Base-by-base conservation (phyloP, 2,113 vertebrate genomes). In the Turnix velox region DNA sequence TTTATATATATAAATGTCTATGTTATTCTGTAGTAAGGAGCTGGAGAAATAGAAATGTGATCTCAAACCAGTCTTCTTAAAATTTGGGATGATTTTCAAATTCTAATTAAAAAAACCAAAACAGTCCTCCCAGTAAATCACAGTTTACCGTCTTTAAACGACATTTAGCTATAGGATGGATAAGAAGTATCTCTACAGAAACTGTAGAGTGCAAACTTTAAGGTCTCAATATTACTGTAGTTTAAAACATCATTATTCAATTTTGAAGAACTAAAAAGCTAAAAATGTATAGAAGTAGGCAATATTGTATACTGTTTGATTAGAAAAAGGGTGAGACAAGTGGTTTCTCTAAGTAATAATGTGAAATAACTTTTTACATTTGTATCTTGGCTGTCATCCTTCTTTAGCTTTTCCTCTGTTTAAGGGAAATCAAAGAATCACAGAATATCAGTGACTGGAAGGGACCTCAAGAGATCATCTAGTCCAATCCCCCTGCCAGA, bases 201-300 rank as follows among this genome's bases (percentile, higher is more conserved):
- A 67, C 22, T 51, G 25, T 61, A 79, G 83, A 76, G n/a, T n/a
- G n/a, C n/a, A n/a, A n/a, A n/a, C n/a, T n/a, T n/a, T n/a, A n/a
- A n/a, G 15, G 33, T 91, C 58, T 8, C 24, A 57, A 46, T 91
- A 96, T 95, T 84, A 8, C 79, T 88, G 35, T 63, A 83, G 93
- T 90, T 86, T 95, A 91, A 96, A 75, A 58, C 48, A 54, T 77
- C 39, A 69, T 88, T 81, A 95, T 75, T 94, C 9, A 79, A 37
- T 94, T 95, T 91, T 90, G 28, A 96, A 95, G 46, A 94, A 91
- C 87, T 39, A 66, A 9, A 74, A 80, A 81, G 89, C 14, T 33
- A 72, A 87, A 61, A 52, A 67, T 35, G 55, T 33, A 25, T 66
- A 33, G 68, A 86, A 84, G 23, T 48, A n/a, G 4, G 31, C 25